Conservation (phyloP, 2,888 invertebrate genomes). For the Pycnomerus fuliginosus region DNA sequence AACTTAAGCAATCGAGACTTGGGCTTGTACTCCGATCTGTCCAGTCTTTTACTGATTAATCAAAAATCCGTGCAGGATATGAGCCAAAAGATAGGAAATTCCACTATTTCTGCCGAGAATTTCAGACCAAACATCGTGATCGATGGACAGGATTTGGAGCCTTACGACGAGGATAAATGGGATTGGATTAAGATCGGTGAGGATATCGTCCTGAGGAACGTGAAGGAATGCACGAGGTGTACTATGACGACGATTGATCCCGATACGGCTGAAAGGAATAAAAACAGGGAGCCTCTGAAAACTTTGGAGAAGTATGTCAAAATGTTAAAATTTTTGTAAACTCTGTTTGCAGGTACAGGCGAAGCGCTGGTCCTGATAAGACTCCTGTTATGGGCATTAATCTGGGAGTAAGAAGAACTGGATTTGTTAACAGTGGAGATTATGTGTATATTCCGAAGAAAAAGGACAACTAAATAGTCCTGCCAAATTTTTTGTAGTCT, state of each 20-base stretch:
- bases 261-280: conserved; percentile 41
- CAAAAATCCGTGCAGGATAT: conserved; percentile 57
- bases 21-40: conserved; percentile 54
- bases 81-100: conserved; percentile 51
- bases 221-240: conserved; percentile 61
- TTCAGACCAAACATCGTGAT: conserved; percentile 62
- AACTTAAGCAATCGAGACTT: conserved; percentile 41
- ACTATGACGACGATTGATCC: conserved; percentile 53
- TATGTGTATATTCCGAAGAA: conserved; percentile 56
- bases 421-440: conserved; percentile 56
- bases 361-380: conserved; percentile 43
- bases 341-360: conserved; percentile 53
- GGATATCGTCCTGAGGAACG: conserved; percentile 53
- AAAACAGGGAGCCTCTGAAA: conserved; percentile 54
- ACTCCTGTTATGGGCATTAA: conserved; percentile 56
- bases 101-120: conserved; percentile 51
- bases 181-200: conserved; percentile 59
- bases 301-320: conserved; percentile 55
- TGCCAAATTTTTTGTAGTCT: too few species aligned
- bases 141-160: conserved; percentile 45
- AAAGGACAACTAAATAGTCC: too few species aligned
- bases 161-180: conserved; percentile 60
- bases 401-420: conserved; percentile 52
- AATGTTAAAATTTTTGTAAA: not conserved
- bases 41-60: conserved; percentile 57